Percentiles rank a stretch among this genome's conserved stretches.
Conservation (phyloP, 2,797 vertebrate species). For the Trachurus trachurus region DNA sequence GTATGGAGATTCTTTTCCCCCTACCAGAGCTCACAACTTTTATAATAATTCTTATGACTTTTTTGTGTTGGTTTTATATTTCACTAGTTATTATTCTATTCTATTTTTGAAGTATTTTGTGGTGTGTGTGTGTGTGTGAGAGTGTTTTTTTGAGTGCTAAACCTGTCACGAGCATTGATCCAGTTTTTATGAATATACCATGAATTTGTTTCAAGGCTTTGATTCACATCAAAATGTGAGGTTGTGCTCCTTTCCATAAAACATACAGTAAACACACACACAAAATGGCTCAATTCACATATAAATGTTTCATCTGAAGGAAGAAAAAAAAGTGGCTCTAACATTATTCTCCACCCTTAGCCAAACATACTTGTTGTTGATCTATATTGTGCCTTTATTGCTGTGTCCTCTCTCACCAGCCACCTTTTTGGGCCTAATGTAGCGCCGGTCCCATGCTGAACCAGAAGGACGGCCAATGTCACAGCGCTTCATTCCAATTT, state of each 20-base stretch:
- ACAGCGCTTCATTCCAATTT: slow-evolving; percentile 69
- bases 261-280: not conserved
- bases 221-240: slow-evolving; percentile 8
- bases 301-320: slow-evolving; percentile 1
- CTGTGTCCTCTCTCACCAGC: slow-evolving; percentile 12
- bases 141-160: too few relatives aligned
- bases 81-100: not conserved
- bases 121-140: not conserved
- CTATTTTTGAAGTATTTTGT: not conserved
- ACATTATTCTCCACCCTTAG: slow-evolving; percentile 21
- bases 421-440: slow-evolving; percentile 37
- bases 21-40: not conserved
- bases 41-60: not conserved
- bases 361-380: slow-evolving; percentile 10
- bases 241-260: not conserved
- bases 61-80: not conserved
- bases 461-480: slow-evolving; percentile 74
- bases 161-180: not conserved
- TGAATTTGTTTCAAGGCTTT: not conserved
- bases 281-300: not conserved
- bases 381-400: slow-evolving; percentile 15
- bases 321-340: slow-evolving; percentile 1
- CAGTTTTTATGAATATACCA: slow-evolving; percentile 18
- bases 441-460: slow-evolving; percentile 48
- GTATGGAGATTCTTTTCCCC: not conserved